Percentiles rank a stretch among this genome's conserved stretches.
Evolutionary conservation across 53 echinoderm and acorn worm species (phyloP).

Genomic region (Holothuria scabra): DNA sequence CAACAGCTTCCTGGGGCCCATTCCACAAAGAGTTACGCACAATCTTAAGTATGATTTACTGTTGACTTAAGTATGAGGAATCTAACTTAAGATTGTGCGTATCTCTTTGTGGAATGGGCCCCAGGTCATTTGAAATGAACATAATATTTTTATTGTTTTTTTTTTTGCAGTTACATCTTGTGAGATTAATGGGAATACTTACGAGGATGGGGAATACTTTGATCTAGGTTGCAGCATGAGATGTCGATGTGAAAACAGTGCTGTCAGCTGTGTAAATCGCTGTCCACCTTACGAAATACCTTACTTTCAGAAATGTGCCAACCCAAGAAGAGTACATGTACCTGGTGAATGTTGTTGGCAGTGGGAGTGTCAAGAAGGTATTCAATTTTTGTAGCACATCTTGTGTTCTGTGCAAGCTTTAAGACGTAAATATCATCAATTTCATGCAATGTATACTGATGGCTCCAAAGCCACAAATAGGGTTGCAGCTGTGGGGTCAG

Average conservation of each 20-base stretch:
- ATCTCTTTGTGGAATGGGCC: too few relatives aligned
- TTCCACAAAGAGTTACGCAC: too few relatives aligned
- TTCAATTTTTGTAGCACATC: background rate
- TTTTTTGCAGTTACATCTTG: conserved; percentile 73
- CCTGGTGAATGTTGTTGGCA: conserved; percentile 95
- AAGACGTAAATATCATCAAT: too few relatives aligned
- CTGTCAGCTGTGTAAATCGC: conserved; percentile 45
- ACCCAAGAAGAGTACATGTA: conserved; percentile 78
- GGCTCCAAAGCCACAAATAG: too few relatives aligned
- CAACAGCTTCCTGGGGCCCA: too few relatives aligned
- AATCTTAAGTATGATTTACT: too few relatives aligned
- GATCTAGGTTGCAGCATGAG: conserved; percentile 91
- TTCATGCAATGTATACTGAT: too few relatives aligned
- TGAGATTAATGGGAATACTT: conserved; percentile 96
- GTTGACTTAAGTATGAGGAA: too few relatives aligned
- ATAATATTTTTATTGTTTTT: background rate
- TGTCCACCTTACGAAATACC: conserved; percentile 46
- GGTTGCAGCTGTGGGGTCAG: too few relatives aligned
- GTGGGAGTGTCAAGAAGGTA: conserved; percentile 85
- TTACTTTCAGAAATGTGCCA: conserved; percentile 68
- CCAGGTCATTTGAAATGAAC: background rate
- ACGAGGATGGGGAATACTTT: conserved; percentile 88
- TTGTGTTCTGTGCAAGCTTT: too few relatives aligned
- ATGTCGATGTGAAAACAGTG: conserved; percentile 65
- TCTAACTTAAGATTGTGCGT: too few relatives aligned